Evolutionary conservation across 2,888 invertebrate species (phyloP).

Genomic region (Tipula vernalis): DNA sequence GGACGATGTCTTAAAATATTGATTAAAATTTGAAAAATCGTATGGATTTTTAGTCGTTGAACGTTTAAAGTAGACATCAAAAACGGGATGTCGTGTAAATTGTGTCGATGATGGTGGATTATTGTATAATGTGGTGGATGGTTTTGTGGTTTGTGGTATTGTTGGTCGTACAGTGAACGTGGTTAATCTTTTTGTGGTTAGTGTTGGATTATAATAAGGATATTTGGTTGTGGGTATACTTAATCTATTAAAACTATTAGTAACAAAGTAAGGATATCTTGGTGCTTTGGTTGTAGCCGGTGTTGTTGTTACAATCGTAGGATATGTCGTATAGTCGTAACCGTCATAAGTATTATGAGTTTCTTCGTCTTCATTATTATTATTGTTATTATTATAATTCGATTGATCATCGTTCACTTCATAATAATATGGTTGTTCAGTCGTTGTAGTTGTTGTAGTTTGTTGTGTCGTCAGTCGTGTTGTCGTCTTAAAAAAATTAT

Average conservation of each 20-base stretch:
- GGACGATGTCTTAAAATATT: constrained; percentile 18
- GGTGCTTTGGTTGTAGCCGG: constrained; percentile 8
- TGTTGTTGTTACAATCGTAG: constrained; percentile 15
- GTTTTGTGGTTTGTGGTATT: constrained; percentile 7
- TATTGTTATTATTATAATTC: background rate
- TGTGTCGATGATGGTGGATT: constrained; percentile 26
- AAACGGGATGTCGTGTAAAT: constrained; percentile 23
- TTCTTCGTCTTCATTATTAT: background rate
- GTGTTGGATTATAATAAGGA: constrained; percentile 1
- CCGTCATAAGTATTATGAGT: constrained; percentile 19
- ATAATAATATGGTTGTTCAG: background rate
- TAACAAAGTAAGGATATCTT: background rate
- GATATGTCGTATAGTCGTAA: constrained; percentile 19
- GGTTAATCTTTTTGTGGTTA: background rate
- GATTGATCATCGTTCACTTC: background rate
- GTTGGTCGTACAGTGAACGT: constrained; percentile 7
- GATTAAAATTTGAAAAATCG: constrained; percentile 36
- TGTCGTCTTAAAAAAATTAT: constrained; percentile 11
- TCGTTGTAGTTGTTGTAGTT: constrained; percentile 21
- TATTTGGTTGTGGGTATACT: background rate
- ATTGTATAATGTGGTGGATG: constrained; percentile 9
- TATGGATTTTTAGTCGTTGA: constrained; percentile 44
- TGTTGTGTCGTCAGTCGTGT: no score
- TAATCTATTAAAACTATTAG: background rate
- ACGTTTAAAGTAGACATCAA: constrained; percentile 33